phyloP scores from a whole-genome alignment of 2,113 vertebrate genomes.

The Malaclemys terrapin region DNA sequence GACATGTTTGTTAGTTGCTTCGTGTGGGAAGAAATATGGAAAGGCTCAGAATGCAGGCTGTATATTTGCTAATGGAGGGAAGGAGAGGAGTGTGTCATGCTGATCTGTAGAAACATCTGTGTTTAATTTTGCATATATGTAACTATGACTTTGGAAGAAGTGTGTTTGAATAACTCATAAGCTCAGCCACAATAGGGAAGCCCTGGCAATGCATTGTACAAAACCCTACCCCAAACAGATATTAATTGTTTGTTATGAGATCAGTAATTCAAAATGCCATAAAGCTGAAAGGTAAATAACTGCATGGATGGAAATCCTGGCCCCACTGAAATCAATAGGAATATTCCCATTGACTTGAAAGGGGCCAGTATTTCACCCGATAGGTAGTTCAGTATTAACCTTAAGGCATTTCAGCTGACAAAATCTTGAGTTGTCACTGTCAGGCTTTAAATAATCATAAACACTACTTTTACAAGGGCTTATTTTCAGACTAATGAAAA shows the following conservation, averaged over 20 bases:
- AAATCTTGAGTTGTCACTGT: not conserved
- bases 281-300: not conserved
- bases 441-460: conserved; percentile 14
- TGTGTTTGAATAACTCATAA: not conserved
- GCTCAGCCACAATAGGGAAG: not conserved
- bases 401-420: not conserved
- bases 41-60: not conserved
- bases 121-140: not conserved
- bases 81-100: not conserved
- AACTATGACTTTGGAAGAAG: not conserved
- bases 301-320: not conserved
- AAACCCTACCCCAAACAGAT: not conserved
- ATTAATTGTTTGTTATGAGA: accelerated
- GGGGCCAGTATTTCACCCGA: not conserved
- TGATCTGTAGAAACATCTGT: not conserved
- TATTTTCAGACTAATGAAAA: not conserved
- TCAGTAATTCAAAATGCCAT: not conserved
- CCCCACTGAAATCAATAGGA: not conserved
- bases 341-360: not conserved
- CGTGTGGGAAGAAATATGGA: not conserved
- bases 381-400: not conserved
- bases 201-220: not conserved
- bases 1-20: not conserved
- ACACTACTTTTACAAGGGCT: not conserved
- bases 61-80: not conserved